phyloP scores from a whole-genome alignment of 2,797 vertebrate genomes.

The Mormyrus hasselquistii region DNA sequence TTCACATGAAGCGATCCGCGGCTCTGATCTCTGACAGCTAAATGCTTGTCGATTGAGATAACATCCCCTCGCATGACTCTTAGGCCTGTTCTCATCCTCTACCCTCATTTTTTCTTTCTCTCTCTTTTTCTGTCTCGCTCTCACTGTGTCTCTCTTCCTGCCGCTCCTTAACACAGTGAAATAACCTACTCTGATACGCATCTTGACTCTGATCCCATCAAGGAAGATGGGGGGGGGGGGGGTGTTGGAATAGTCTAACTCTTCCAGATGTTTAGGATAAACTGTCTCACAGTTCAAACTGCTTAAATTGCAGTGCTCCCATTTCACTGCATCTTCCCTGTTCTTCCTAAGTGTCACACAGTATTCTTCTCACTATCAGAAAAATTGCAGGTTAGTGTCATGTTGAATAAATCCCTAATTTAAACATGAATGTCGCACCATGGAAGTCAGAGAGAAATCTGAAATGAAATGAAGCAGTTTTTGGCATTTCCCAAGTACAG shows the following conservation, averaged over 20 bases:
- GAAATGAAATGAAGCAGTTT: background rate
- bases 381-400: background rate
- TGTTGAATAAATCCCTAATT: background rate
- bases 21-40: background rate
- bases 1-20: background rate
- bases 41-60: conserved; percentile 13
- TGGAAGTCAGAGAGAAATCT: background rate
- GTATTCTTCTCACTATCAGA: background rate
- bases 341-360: background rate
- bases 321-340: background rate
- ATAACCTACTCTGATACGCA: conserved; percentile 27
- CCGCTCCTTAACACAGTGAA: conserved; percentile 13
- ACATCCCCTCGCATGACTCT: conserved; percentile 34
- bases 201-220: background rate
- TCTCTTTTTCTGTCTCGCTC: background rate
- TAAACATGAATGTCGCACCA: background rate
- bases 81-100: conserved; percentile 24
- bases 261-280: conserved; percentile 26
- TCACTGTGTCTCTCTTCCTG: background rate
- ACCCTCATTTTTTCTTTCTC: background rate
- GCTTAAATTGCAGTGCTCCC: conserved; percentile 12
- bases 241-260: conserved; percentile 18
- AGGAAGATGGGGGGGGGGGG: background rate
- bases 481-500: background rate
- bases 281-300: conserved; percentile 17